Evolutionary conservation across 2,888 invertebrate genomes (phyloP), one percentile per base, ranked within the genome.

Genomic region (Subacronicta megacephala): DNA sequence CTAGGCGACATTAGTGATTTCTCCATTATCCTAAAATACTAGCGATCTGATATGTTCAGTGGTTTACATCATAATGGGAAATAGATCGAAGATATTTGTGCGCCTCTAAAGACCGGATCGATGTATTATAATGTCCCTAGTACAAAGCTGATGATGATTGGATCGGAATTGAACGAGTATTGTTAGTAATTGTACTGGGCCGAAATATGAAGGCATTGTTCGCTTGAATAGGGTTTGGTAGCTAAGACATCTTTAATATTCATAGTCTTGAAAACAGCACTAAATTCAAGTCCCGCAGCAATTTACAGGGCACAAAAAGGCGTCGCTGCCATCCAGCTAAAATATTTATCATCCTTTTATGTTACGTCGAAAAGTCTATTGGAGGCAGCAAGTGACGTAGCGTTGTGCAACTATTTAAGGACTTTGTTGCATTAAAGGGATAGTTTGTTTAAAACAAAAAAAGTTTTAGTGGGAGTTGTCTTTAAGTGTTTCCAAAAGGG

Each of bases 321-420:
- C 35, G 37, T 31, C 26, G 16, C 18, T 12, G 44, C 38, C 60
- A 36, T 59, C 43, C 20, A 16, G 15, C 31, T 62, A 61, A 45
- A 67, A 50, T 62, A 68, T 52, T 53, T 65, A 63, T 50, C 41
- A 52, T 40, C 44, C 47, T 45, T 42, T 63, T 37, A 57, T 17
- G 15, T 26, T 45, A 18, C 42, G 53, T 43, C 12, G 37, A 18
- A 23, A 60, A 60, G 31, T 16, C 20, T 17, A 33, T 36, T 33
- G 33, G 26, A 15, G 35, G 26, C 35, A 40, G 31, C 18, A 44
- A 18, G n/a, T 38, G 29, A 59, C 31, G 23, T 18, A 26, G 38
- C 0, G 26, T 3, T 33, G n/a, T n/a, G 7, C 10, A 9, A 17
- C 10, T 12, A 35, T 6, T 1, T 6, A 10, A 20, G 16, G n/a